Base-by-base conservation (phyloP, 2,888 invertebrate species). In the Pemphredon lugubris region DNA sequence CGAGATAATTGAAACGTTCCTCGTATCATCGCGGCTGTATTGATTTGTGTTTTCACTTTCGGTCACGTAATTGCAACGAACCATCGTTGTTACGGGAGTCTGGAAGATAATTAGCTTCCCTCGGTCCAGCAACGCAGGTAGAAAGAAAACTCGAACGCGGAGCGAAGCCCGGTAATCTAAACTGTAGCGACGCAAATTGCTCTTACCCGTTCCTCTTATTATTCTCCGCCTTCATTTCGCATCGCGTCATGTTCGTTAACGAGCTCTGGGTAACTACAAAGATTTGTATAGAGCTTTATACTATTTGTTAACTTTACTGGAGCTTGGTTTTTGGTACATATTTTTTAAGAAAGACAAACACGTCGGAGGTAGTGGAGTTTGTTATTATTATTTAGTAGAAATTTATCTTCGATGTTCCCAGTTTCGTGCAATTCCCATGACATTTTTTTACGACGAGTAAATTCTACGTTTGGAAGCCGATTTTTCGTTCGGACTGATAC, bases 181-280 rank as follows among this genome's bases (percentile, higher is more conserved):
- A 79, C 55, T 65, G 55, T 54, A 68, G 61, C 67, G 74, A 70
- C 60, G 60, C 30, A 69, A 73, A 79, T 74, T 63, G 44, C 53
- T 44, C 45, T 11, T 40, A 48, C 55, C 39, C 55, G 32, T 45
- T 47, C 40, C 16, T 57, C 23, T 21, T 26, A n/a, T 21, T 57
- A 5, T 30, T 50, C 44, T 50, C 13, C 50, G n/a, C 14, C 21
- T 9, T 63, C 21, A 14, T 20, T 16, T 30, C n/a, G 11, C 39
- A 21, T 44, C 53, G 26, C 4, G 9, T 5, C 26, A 9, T 23
- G 2, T 44, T 21, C 14, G 11, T 21, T 18, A 5, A 18, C 18
- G 4, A 6, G 11, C 20, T 42, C 7, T 20, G 3, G 34, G 9
- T 34, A 30, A 9, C 30, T 6, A 30, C 7, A 30, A 30, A 9